Evolutionary conservation across 2,113 vertebrate species (phyloP).

Genomic region (Monopterus albus): DNA sequence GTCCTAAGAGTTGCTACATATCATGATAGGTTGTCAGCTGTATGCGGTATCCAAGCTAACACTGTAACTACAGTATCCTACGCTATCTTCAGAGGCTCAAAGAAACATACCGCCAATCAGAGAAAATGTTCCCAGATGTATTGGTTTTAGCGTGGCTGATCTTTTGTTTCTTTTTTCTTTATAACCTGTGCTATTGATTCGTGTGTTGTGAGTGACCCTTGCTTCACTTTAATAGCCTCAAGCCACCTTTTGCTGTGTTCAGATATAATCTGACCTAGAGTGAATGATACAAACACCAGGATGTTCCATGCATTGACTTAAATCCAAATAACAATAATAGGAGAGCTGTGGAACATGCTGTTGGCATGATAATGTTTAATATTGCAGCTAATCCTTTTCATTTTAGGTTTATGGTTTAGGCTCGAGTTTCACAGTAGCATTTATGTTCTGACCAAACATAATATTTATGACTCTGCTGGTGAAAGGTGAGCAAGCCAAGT

Average conservation of each 20-base stretch:
- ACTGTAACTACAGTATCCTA: neutral
- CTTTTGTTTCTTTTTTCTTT: neutral
- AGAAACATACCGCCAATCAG: conserved; percentile 5
- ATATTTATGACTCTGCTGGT: conserved; percentile 52
- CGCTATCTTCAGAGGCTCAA: neutral
- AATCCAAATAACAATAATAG: neutral
- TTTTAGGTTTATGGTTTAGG: conserved; percentile 3
- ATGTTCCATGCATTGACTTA: neutral
- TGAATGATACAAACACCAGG: too few species aligned
- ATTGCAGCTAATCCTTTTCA: conserved; percentile 2
- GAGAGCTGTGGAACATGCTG: too few species aligned
- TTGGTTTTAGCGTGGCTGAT: conserved; percentile 12
- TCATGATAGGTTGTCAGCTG: neutral
- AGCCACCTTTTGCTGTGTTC: neutral
- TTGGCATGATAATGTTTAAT: neutral
- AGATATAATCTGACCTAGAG: conserved; percentile 3
- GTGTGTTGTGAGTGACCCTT: too few species aligned
- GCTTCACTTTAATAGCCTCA: too few species aligned
- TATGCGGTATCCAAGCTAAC: neutral
- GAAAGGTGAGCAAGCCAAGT: conserved; percentile 62
- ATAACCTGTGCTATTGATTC: conserved; percentile 9
- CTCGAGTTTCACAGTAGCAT: conserved; percentile 16
- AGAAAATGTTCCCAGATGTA: conserved; percentile 6
- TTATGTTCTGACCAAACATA: conserved; percentile 48
- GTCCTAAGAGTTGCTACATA: neutral